Evolutionary conservation across 2,797 vertebrate species (phyloP).

Genomic region (Pantherophis vulpinus): DNA sequence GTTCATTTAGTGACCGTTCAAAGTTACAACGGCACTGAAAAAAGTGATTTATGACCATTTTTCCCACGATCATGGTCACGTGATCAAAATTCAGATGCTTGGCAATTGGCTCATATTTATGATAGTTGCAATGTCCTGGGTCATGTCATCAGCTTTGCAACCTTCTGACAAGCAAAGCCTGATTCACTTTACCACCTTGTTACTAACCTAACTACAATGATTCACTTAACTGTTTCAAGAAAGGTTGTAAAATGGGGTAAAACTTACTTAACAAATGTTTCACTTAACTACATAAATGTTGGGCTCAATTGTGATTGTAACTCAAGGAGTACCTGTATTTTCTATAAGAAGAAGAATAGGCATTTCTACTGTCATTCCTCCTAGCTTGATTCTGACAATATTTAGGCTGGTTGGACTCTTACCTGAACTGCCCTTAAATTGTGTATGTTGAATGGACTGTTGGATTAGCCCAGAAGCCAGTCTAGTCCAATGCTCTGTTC

Average conservation of each 20-base stretch:
- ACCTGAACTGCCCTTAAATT: neutral
- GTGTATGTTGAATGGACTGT: too few relatives aligned
- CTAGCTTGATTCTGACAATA: neutral
- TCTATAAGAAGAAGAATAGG: neutral
- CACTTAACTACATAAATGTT: neutral
- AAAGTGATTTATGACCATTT: neutral
- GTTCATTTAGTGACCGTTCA: neutral
- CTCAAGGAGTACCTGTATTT: neutral
- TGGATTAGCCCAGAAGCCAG: neutral
- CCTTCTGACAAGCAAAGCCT: neutral
- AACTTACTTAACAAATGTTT: neutral
- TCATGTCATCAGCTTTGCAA: neutral
- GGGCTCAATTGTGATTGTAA: neutral
- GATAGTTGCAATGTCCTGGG: neutral
- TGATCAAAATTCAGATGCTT: neutral
- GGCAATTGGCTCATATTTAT: neutral
- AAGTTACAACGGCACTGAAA: neutral
- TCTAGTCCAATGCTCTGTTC: neutral
- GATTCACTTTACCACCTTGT: neutral
- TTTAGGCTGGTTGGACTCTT: too few relatives aligned
- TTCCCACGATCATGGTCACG: neutral
- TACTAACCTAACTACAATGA: neutral
- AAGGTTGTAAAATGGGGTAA: neutral
- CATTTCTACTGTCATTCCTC: neutral
- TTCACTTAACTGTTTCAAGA: neutral